Evolutionary conservation across 2,113 vertebrate species (phyloP), one percentile per base, ranked within the genome.

Genomic region (Forbesichthys papilliferus): DNA sequence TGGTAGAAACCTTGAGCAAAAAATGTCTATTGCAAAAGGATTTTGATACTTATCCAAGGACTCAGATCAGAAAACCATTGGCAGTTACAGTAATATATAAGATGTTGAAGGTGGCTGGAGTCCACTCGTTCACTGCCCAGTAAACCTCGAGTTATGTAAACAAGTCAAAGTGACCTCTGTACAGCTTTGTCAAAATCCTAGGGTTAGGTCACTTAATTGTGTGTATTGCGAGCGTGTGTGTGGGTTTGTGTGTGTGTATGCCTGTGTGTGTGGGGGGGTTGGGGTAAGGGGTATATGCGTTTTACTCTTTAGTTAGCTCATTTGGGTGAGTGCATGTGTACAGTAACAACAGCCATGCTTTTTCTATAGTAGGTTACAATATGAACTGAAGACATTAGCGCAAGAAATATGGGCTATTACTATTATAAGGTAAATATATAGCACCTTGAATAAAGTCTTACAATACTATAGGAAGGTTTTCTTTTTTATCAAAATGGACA

Each of bases 151-250:
- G 74, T 77, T 69, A 68, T 76, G 78, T 86, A 84, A 90, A 89
- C 81, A 87, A 85, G 68, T 77, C 81, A 90, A 90, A 86, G 86
- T 90, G 89, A 92, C 88, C 88, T 87, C 83, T 85, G 85, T 86
- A 86, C 71, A 80, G 82, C 80, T 84, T 78, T 80, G 79, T 81
- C 77, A 83, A 79, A 79, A 83, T 86, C 84, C 84, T 84, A 80
- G 69, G 75, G 75, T 72, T 74, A 68, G 9, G 27, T n/a, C n/a
- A 54, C 14, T 54, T 5, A 5, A 16, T 12, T 54, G 3, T 58
- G 18, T 27, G 58, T 61, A 20, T 46, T 60, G 62, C 14, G 66
- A 57, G 66, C 60, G 55, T 70, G 48, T 61, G 18, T 36, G 61
- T 66, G 62, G 73, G 51, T 65, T 69, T 18, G 71, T 64, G 61